Conservation (phyloP, 1,140 invertebrate genomes). For the Samia ricini region DNA sequence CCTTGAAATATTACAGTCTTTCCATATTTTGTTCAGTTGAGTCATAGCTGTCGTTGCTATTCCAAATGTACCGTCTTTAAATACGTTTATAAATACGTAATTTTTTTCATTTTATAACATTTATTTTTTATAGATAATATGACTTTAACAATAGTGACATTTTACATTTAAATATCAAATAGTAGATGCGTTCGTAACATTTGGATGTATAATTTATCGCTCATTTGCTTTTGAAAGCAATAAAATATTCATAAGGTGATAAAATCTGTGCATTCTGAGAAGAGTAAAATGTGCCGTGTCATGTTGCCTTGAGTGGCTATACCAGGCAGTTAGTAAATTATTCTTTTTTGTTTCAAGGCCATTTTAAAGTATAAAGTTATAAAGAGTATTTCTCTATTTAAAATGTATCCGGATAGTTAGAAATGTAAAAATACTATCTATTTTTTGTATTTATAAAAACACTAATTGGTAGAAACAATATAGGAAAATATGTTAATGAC, state of each 20-base stretch:
- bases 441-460: too few relatives aligned
- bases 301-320: slow-evolving; percentile 14
- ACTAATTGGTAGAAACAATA: too few relatives aligned
- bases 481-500: too few relatives aligned
- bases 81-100: background rate
- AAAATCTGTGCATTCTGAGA: slow-evolving; percentile 31
- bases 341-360: background rate
- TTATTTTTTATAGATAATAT: background rate
- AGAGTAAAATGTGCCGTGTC: slow-evolving; percentile 19
- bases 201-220: slow-evolving; percentile 27
- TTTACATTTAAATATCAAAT: slow-evolving; percentile 7
- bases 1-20: too few relatives aligned
- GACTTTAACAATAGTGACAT: background rate
- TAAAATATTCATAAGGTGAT: slow-evolving; percentile 42
- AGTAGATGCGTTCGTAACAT: slow-evolving; percentile 10
- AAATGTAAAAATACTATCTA: background rate
- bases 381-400: background rate
- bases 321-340: slow-evolving; percentile 13
- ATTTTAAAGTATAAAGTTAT: background rate
- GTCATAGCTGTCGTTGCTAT: background rate
- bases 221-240: slow-evolving; percentile 28
- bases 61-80: background rate
- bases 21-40: background rate
- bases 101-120: background rate
- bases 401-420: background rate